Evolutionary conservation across 2,888 invertebrate genomes (phyloP).

Genomic region (Drosophila algonquin): DNA sequence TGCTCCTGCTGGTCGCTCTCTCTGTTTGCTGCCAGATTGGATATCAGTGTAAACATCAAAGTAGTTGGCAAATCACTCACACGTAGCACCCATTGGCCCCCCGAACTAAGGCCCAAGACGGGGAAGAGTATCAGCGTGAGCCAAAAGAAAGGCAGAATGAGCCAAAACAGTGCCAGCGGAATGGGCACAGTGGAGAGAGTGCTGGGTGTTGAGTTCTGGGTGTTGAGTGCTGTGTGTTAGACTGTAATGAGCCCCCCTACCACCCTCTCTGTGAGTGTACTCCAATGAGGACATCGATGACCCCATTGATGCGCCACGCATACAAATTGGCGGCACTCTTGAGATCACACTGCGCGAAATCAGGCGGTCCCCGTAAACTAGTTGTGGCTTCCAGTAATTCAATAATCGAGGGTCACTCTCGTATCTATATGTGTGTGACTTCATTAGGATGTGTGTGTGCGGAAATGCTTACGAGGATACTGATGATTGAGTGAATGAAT

Average conservation of each 20-base stretch:
- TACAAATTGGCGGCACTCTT: constrained; percentile 41
- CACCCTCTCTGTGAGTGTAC: neutral
- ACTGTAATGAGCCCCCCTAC: too few relatives aligned
- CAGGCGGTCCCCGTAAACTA: neutral
- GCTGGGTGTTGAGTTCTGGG: too few relatives aligned
- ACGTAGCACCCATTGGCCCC: constrained; percentile 34
- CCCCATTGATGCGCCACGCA: constrained; percentile 15
- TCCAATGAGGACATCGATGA: neutral
- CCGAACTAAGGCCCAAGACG: constrained; percentile 20
- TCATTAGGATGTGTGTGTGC: too few relatives aligned
- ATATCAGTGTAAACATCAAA: constrained; percentile 57
- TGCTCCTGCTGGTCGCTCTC: neutral
- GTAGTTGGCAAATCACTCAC: constrained; percentile 58
- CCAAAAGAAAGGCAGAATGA: neutral
- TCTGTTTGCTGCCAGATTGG: constrained; percentile 44
- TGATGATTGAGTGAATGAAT: too few relatives aligned
- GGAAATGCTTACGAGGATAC: too few relatives aligned
- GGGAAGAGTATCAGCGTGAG: neutral
- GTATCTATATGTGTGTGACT: too few relatives aligned
- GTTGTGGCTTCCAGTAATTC: constrained; percentile 4
- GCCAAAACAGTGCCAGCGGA: neutral
- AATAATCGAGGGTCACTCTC: constrained; percentile 15
- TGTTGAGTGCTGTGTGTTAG: too few relatives aligned
- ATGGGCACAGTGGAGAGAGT: neutral
- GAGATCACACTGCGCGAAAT: constrained; percentile 18